Conservation (phyloP, 2,113 vertebrate genomes). For the Heliornis fulica region DNA sequence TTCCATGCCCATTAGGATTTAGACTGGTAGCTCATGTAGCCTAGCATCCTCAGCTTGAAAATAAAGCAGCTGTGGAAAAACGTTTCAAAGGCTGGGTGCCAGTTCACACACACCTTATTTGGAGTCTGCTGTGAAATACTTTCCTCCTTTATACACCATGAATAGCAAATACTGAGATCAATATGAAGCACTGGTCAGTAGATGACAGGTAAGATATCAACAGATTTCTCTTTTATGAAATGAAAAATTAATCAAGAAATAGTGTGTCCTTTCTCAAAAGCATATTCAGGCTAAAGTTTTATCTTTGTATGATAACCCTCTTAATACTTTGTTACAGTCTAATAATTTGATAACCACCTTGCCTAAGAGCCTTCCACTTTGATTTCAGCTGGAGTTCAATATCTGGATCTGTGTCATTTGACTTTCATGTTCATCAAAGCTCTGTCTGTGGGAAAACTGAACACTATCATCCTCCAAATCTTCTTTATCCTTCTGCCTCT, state of each 20-base stretch:
- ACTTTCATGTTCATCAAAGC: neutral
- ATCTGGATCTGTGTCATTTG: neutral
- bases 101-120: neutral
- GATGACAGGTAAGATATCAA: neutral
- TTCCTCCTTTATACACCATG: neutral
- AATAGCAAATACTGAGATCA: neutral
- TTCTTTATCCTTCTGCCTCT: neutral
- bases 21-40: neutral
- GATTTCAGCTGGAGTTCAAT: neutral
- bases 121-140: neutral
- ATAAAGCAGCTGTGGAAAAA: neutral
- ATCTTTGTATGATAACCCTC: constrained; percentile 15
- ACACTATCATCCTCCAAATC: neutral
- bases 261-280: neutral
- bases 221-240: neutral
- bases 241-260: neutral
- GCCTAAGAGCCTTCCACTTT: neutral
- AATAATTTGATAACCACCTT: constrained; percentile 37
- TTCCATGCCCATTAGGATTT: neutral
- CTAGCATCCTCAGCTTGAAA: neutral
- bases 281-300: neutral
- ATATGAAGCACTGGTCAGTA: neutral
- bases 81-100: neutral
- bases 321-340: neutral
- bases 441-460: neutral